Conservation (phyloP, 2,113 vertebrate species). For the Crotalus viridis region DNA sequence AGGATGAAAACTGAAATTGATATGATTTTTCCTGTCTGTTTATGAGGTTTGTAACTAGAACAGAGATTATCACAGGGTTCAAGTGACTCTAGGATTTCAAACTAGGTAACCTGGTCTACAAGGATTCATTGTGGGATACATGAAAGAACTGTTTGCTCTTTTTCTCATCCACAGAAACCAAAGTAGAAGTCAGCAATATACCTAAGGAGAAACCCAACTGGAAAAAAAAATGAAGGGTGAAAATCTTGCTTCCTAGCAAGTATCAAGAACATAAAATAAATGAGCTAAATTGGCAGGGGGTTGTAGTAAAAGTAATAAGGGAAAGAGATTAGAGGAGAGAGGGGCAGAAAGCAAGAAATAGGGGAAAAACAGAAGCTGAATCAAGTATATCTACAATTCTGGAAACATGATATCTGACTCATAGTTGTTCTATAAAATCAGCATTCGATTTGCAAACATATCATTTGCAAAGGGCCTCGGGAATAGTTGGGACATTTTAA, state of each 20-base stretch:
- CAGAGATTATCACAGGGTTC: neutral
- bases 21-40: neutral
- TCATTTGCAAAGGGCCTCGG: neutral
- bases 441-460: conserved; percentile 2
- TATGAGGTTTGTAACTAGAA: neutral
- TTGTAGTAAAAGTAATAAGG: conserved; percentile 18
- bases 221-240: conserved; percentile 16
- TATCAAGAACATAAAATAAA: conserved; percentile 49
- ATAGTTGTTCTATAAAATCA: neutral
- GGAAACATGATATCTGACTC: neutral
- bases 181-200: conserved; percentile 33
- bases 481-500: neutral
- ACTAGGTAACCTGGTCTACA: neutral
- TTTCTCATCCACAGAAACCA: conserved; percentile 24
- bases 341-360: conserved; percentile 23
- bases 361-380: neutral
- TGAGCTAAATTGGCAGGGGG: conserved; percentile 40
- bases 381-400: conserved; percentile 24
- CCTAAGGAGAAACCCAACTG: conserved; percentile 48
- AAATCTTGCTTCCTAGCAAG: conserved; percentile 46
- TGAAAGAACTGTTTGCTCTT: neutral
- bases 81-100: neutral
- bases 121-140: neutral
- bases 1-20: neutral
- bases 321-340: conserved; percentile 26